These are phyloP conservation scores for Athripsodes cinereus DNA, from an alignment of 2,888 invertebrate species.

Conservation along the genomic window DNA sequence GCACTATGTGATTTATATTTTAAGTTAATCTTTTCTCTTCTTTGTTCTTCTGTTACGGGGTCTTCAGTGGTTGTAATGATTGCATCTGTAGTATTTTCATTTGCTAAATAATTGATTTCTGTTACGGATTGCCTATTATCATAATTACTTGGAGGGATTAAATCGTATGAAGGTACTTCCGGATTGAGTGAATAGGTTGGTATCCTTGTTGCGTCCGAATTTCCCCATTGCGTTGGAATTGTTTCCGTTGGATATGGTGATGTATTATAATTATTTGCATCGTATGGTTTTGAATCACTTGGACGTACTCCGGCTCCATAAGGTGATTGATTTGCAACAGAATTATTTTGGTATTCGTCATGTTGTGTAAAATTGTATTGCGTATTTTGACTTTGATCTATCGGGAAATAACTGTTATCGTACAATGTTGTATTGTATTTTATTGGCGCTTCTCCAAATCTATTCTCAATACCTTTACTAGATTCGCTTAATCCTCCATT, in stretches of 20 bases:
- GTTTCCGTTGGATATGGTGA: constrained; percentile 39
- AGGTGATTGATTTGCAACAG: constrained; percentile 35
- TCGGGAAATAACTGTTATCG: constrained; percentile 24
- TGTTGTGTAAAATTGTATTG: constrained; percentile 37
- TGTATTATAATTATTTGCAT: constrained; percentile 30
- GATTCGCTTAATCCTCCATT: constrained; percentile 41
- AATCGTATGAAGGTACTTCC: constrained; percentile 26
- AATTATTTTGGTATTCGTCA: constrained; percentile 46
- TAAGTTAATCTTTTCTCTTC: constrained; percentile 11
- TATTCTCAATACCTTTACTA: background rate
- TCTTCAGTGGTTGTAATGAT: constrained; percentile 10
- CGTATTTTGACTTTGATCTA: constrained; percentile 35
- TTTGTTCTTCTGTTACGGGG: constrained; percentile 6
- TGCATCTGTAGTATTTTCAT: constrained; percentile 29
- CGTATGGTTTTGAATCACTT: constrained; percentile 38
- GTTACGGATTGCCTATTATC: constrained; percentile 20
- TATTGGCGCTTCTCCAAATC: background rate
- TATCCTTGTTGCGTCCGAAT: constrained; percentile 34
- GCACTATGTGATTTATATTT: constrained; percentile 15
- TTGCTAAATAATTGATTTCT: constrained; percentile 31
- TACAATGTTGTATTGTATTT: background rate
- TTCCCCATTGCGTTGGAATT: constrained; percentile 44
- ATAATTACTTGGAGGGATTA: constrained; percentile 27
- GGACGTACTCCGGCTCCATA: constrained; percentile 49
- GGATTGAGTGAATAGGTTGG: constrained; percentile 19